Evolutionary conservation across 2,113 vertebrate species (phyloP), one percentile per base, ranked within the genome.

Genomic region (Seriola dumerili): DNA sequence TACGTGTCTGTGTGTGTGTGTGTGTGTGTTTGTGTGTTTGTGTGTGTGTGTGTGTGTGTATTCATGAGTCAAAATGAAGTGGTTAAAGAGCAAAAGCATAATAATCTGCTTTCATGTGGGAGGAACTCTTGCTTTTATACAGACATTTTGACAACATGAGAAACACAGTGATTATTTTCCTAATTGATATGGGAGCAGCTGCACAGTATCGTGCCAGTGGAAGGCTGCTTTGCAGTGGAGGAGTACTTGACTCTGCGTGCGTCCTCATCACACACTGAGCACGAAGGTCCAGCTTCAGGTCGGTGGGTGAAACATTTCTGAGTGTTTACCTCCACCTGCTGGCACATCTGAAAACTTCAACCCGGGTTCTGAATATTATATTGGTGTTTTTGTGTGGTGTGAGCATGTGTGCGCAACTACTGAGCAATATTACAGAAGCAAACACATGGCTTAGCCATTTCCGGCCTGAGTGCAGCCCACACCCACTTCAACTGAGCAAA

Each of bases 321-420:
- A 57, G 67, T 1, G 0, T 84, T 62, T 86, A 76, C 6, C 75
- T n/a, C 91, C 92, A 55, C 81, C 92, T 93, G 36, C 65, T 88
- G 92, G 91, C 52, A 1, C 0, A 23, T 58, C 54, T 76, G 50
- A 23, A 57, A 58, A 87, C 64, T 57, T 7, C 72, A 48, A 11
- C 63, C 16, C 12, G 14, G 5, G 48, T 36, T 38, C 19, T 9
- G 14, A 57, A 63, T 48, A 17, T n/a, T 34, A 63, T 48, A 17
- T n/a, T 40, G 14, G 4, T 12, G 44, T 55, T 55, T 55, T 40
- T 19, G 19, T 55, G 50, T 34, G 4, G 16, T 62, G 4, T 46
- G 17, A 63, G 3, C 4, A 23, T 23, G 17, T 44, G 55, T 38
- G 29, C 36, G 25, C 29, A 58, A 32, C 50, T 21, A 8, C 40